These are phyloP conservation scores for Neocrepidodera transversa DNA, from an alignment of 2,888 invertebrate species.

Conservation along the genomic window DNA sequence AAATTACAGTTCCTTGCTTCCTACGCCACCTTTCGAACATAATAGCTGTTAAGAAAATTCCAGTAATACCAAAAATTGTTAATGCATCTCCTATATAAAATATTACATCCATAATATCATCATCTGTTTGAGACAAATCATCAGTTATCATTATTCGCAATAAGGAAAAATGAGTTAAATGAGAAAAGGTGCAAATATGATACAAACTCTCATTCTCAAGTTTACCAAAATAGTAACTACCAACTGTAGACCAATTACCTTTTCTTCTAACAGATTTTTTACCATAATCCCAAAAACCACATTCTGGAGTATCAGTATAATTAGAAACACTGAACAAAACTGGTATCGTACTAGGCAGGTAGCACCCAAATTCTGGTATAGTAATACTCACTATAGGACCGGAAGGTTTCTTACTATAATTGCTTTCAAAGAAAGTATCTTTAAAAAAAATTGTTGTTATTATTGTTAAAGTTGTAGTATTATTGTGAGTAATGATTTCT, in stretches of 20 bases:
- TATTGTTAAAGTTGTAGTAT: slow-evolving; percentile 41
- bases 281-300: slow-evolving; percentile 67
- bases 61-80: slow-evolving; percentile 63
- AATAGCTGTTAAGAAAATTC: slow-evolving; percentile 64
- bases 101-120: slow-evolving; percentile 61
- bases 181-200: slow-evolving; percentile 64
- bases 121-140: slow-evolving; percentile 53
- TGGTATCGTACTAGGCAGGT: slow-evolving; percentile 65
- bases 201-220: slow-evolving; percentile 55
- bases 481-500: slow-evolving; percentile 41
- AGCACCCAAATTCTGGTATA: slow-evolving; percentile 65
- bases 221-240: slow-evolving; percentile 60
- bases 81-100: slow-evolving; percentile 63
- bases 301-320: slow-evolving; percentile 52
- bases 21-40: slow-evolving; percentile 68
- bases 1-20: slow-evolving; percentile 68
- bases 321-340: slow-evolving; percentile 62
- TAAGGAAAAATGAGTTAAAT: slow-evolving; percentile 69
- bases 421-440: slow-evolving; percentile 52
- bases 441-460: slow-evolving; percentile 52
- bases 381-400: slow-evolving; percentile 66
- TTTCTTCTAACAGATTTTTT: slow-evolving; percentile 49
- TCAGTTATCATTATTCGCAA: slow-evolving; percentile 55
- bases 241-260: slow-evolving; percentile 66
- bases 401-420: slow-evolving; percentile 30